Evolutionary conservation across 2,888 invertebrate species (phyloP), one percentile per base, ranked within the genome.

Genomic region (Pasiphila rectangulata): DNA sequence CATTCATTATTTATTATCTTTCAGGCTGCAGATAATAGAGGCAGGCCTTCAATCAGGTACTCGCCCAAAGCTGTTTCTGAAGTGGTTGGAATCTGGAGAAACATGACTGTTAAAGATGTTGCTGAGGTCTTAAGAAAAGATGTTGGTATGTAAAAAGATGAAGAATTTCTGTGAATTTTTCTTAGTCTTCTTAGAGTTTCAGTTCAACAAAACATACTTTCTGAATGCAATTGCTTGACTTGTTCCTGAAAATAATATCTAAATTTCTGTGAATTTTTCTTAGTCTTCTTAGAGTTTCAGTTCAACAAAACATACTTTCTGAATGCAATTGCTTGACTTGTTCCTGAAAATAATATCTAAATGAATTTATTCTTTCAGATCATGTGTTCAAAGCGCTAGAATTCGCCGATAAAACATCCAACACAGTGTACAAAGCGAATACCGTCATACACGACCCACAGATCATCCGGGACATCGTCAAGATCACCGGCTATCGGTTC

Each of bases 71-170:
- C 86, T 3, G 78, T 80, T 25, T 61, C 77, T 0, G 90, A 90
- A 64, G 84, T 93, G 1, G 81, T 95, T 0, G 92, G 93, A 35
- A 89, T 97, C 52, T 96, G 96, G 95, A 83, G 91, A 32, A 91
- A 94, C 64, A 97, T 97, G 91, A 95, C 95, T 0, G 93, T 96
- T 0, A 69, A 75, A 16, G 94, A 97, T 63, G 74, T 98, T 43
- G 94, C 96, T 0, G 68, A 85, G 35, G 89, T 92, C 0, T 67
- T 95, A 19, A 79, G 89, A 2, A 92, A 91, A 70, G 89, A 93
- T 69, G 65, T 93, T 53, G 93, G 94, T 92, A 82, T 80, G 78
- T 53, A 25, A n/a, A n/a, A n/a, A n/a, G n/a, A n/a, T n/a, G n/a
- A n/a, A n/a, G n/a, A n/a, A n/a, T n/a, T n/a, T n/a, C n/a, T n/a